Evolutionary conservation across 2,797 vertebrate species (phyloP).

Genomic region (Fratercula arctica): DNA sequence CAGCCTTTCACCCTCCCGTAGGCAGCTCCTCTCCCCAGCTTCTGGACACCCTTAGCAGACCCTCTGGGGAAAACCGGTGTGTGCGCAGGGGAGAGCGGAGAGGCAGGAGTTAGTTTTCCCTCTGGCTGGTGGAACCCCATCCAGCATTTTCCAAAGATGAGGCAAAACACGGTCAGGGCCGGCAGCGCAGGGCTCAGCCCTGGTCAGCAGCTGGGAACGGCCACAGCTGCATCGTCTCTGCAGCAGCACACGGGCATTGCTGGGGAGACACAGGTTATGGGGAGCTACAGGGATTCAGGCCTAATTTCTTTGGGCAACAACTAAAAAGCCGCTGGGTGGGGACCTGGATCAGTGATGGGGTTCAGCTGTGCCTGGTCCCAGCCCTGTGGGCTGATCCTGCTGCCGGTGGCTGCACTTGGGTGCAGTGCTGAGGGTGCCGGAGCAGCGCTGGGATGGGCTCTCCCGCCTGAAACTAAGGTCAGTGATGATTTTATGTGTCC

Average conservation of each 20-base stretch:
- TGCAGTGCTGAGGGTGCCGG: background rate
- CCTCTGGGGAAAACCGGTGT: fast-evolving
- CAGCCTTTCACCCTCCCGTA: background rate
- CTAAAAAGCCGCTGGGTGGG: background rate
- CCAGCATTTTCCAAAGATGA: background rate
- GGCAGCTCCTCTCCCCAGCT: background rate
- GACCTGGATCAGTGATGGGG: background rate
- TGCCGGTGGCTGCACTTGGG: background rate
- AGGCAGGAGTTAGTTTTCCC: background rate
- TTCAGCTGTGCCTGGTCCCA: background rate
- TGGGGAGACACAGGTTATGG: fast-evolving
- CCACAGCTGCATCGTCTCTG: background rate
- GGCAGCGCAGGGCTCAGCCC: background rate
- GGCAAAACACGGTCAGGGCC: background rate
- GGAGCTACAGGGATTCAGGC: background rate
- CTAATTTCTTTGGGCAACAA: background rate
- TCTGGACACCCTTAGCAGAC: background rate
- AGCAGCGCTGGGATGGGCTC: background rate
- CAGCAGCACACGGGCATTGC: background rate
- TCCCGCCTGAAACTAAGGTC: background rate
- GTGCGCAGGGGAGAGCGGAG: background rate
- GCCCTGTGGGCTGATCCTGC: fast-evolving
- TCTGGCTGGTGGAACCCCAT: background rate
- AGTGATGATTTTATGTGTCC: background rate
- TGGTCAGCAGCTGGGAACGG: no score